Conservation (phyloP, 2,888 invertebrate genomes). For the Luffia ferchaultella region DNA sequence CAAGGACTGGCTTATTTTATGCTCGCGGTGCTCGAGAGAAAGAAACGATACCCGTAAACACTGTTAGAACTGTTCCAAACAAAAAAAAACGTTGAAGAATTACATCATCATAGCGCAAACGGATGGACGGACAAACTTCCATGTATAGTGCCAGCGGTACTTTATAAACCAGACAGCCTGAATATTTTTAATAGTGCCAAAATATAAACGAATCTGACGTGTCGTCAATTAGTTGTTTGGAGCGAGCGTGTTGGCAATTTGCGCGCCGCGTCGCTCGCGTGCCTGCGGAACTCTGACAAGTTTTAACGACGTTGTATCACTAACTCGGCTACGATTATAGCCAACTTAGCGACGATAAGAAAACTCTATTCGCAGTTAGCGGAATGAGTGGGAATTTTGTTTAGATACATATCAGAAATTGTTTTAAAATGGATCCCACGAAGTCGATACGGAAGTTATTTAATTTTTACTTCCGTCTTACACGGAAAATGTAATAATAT, state of each 20-base stretch:
- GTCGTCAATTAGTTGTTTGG: neutral
- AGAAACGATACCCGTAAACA: too few relatives aligned
- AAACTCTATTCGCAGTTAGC: slow-evolving; percentile 6
- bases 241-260: neutral
- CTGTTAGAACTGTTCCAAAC: too few relatives aligned
- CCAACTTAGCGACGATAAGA: slow-evolving; percentile 1
- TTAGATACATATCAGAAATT: neutral
- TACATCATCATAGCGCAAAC: too few relatives aligned
- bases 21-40: too few relatives aligned
- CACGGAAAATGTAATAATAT: too few relatives aligned
- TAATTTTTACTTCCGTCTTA: too few relatives aligned
- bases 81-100: too few relatives aligned
- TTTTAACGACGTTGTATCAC: slow-evolving; percentile 9
- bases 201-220: neutral
- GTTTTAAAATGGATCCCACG: slow-evolving; percentile 1
- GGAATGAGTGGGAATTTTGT: neutral
- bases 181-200: slow-evolving; percentile 1
- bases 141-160: too few relatives aligned
- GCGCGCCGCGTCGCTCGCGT: neutral
- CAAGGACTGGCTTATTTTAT: too few relatives aligned
- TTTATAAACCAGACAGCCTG: too few relatives aligned
- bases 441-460: too few relatives aligned
- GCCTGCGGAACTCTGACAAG: slow-evolving; percentile 3
- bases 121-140: too few relatives aligned
- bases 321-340: neutral